phyloP scores from a whole-genome alignment of 2,888 invertebrate genomes.

The Drosophila heteroneura region DNA sequence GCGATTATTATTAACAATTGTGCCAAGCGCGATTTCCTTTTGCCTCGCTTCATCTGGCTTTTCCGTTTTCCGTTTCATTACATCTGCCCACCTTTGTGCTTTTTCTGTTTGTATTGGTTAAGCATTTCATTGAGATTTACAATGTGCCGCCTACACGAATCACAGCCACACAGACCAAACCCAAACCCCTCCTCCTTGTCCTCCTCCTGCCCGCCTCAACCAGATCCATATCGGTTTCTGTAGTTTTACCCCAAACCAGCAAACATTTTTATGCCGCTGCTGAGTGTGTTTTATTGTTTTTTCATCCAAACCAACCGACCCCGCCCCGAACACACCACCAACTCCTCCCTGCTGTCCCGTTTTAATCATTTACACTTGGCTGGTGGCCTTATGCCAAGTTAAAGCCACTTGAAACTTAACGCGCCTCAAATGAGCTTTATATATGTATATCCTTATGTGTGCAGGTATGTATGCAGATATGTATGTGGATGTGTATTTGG shows the following conservation, averaged over 20 bases:
- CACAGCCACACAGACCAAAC: not conserved
- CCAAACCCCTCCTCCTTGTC: not conserved
- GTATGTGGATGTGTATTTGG: not conserved
- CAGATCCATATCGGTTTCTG: not conserved
- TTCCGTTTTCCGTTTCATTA: slow-evolving; percentile 70
- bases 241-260: not conserved
- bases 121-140: slow-evolving; percentile 45
- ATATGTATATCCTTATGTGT: not conserved
- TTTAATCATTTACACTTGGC: slow-evolving; percentile 73
- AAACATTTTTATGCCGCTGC: slow-evolving; percentile 18
- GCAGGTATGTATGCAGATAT: not conserved
- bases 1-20: slow-evolving; percentile 70
- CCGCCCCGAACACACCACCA: not conserved
- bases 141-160: slow-evolving; percentile 23
- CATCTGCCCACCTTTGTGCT: slow-evolving; percentile 54
- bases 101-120: slow-evolving; percentile 32
- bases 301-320: not conserved
- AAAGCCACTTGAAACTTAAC: slow-evolving; percentile 61
- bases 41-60: slow-evolving; percentile 38
- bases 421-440: slow-evolving; percentile 63
- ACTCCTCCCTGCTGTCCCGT: not conserved
- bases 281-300: slow-evolving; percentile 60
- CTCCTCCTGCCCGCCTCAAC: not conserved
- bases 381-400: slow-evolving; percentile 33
- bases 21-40: slow-evolving; percentile 54